Percentiles rank a stretch among this genome's conserved stretches.
Conservation (phyloP, 2,888 invertebrate genomes). For the Choristoneura rosaceana region DNA sequence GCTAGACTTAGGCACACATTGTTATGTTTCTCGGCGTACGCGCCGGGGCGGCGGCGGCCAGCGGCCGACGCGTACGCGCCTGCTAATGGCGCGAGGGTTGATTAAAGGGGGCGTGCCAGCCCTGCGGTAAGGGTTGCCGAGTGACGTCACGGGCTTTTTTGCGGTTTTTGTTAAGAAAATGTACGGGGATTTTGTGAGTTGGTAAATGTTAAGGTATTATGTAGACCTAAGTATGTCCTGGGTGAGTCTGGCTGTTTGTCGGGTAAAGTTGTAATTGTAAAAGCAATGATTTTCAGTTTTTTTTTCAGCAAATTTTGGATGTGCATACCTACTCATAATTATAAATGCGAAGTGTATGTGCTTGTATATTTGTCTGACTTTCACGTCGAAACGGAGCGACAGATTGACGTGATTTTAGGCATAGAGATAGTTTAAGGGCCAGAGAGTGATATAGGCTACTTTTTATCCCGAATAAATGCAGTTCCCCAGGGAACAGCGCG, state of each 20-base stretch:
- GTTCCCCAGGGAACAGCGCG: too few relatives aligned
- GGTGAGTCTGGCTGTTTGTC: background rate
- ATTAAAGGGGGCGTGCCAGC: slow-evolving; percentile 76
- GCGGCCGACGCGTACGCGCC: slow-evolving; percentile 60
- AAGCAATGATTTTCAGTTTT: too few relatives aligned
- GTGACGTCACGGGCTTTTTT: slow-evolving; percentile 23
- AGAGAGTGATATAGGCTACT: too few relatives aligned
- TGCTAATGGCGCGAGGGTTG: slow-evolving; percentile 83
- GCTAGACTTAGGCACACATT: background rate
- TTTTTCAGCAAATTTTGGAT: too few relatives aligned
- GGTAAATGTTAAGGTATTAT: background rate
- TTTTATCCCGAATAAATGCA: too few relatives aligned
- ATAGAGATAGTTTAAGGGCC: too few relatives aligned
- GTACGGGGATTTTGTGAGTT: background rate
- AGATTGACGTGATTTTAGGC: too few relatives aligned
- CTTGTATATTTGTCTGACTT: too few relatives aligned
- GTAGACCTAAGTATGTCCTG: background rate
- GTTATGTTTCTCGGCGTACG: background rate
- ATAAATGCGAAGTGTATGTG: too few relatives aligned
- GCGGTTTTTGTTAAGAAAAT: slow-evolving; percentile 16
- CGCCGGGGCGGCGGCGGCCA: background rate
- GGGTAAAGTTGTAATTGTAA: background rate
- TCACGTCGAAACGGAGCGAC: too few relatives aligned
- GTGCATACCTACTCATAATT: too few relatives aligned
- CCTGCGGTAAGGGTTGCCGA: slow-evolving; percentile 54